Evolutionary conservation across 1,140 invertebrate genomes (phyloP).

Genomic region (Pogonomyrmex californicus): DNA sequence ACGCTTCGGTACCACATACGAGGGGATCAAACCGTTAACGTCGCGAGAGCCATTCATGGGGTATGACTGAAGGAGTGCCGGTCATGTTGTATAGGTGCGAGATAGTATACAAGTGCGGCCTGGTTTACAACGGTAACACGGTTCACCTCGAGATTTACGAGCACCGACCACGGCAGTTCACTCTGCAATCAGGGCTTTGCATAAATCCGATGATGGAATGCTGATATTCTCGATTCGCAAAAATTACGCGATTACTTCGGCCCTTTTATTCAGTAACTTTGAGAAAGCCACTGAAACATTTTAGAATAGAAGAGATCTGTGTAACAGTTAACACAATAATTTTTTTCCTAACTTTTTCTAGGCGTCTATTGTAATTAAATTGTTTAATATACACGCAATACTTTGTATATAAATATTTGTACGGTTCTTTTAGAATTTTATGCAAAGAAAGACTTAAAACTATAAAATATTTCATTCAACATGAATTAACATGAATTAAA

Average conservation of each 20-base stretch:
- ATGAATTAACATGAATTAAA: neutral
- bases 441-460: neutral
- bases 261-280: neutral
- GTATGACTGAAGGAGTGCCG: neutral
- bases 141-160: slow-evolving; percentile 38
- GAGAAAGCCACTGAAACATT: neutral
- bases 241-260: slow-evolving; percentile 7
- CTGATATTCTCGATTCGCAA: slow-evolving; percentile 16
- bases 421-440: neutral
- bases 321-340: neutral
- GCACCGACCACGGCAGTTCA: neutral
- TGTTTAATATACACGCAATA: neutral
- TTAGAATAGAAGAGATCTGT: neutral
- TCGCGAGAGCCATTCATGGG: neutral
- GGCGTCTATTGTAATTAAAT: neutral
- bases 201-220: slow-evolving; percentile 21
- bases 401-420: neutral
- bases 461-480: neutral
- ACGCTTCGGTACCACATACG: neutral
- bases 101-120: slow-evolving; percentile 15
- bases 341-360: neutral
- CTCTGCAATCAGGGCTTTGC: slow-evolving; percentile 8
- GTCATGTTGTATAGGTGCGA: neutral
- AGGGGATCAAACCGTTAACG: slow-evolving; percentile 13
- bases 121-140: slow-evolving; percentile 19